A percentile compares a stretch with the other conserved stretches of the same genome.
Evolutionary conservation across 2,113 vertebrate species (phyloP).

Genomic region (Cinclus mexicanus): DNA sequence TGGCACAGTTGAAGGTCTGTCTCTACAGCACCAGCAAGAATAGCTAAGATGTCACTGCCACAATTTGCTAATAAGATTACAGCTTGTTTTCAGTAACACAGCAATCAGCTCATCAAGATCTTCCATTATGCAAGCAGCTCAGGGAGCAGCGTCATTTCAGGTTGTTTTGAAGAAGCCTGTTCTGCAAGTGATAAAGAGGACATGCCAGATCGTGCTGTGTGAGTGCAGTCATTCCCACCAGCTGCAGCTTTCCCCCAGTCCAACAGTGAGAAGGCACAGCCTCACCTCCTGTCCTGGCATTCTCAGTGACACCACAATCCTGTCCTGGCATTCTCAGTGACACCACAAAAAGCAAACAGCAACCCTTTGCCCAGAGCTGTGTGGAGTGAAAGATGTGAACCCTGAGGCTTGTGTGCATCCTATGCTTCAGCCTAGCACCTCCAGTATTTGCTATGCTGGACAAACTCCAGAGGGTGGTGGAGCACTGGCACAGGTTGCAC

Average conservation of each 20-base stretch:
- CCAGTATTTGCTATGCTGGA: accelerated
- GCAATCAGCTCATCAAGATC: conserved; percentile 48
- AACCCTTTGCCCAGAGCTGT: neutral
- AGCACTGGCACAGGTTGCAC: neutral
- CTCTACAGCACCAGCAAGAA: neutral
- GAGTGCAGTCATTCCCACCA: neutral
- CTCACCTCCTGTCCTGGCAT: neutral
- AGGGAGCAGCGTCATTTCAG: neutral
- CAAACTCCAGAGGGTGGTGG: neutral
- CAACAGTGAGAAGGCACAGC: neutral
- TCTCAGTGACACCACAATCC: neutral
- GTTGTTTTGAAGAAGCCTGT: conserved; percentile 55
- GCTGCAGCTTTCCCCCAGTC: neutral
- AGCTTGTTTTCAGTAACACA: conserved; percentile 48
- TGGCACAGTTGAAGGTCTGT: neutral
- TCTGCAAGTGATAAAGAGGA: conserved; percentile 43
- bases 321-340: neutral
- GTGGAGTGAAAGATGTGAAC: neutral
- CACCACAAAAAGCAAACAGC: neutral
- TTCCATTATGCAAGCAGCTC: conserved; percentile 54
- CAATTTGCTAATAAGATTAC: conserved; percentile 40
- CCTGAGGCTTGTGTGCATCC: no score
- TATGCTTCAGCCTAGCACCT: neutral
- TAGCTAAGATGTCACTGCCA: neutral
- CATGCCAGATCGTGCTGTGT: neutral